Conservation (phyloP, 2,113 vertebrate species). For the Dasypus novemcinctus region DNA sequence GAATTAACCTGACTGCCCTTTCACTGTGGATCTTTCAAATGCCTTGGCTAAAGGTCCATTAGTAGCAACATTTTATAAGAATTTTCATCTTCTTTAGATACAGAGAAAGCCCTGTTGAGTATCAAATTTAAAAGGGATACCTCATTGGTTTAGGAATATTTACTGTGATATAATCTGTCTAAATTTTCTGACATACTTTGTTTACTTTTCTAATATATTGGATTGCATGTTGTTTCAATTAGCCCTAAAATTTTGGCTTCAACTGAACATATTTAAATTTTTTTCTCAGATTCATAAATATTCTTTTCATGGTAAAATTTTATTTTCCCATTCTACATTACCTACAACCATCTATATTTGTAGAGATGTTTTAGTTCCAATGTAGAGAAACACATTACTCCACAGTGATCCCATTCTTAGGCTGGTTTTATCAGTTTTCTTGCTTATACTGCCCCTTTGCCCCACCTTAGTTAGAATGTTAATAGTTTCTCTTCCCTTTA, state of each 20-base stretch:
- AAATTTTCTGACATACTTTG: background rate
- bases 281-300: background rate
- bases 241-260: background rate
- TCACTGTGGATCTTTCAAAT: background rate
- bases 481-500: background rate
- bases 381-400: background rate
- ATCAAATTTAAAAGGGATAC: background rate
- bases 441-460: background rate
- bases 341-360: background rate
- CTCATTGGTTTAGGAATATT: background rate
- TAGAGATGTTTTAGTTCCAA: background rate
- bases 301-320: background rate
- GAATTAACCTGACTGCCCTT: background rate
- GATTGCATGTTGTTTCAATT: background rate
- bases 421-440: background rate
- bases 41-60: background rate
- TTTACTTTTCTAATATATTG: conserved; percentile 14
- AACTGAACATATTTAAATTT: background rate
- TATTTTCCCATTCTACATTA: background rate
- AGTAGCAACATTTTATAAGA: background rate
- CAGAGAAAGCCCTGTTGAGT: conserved; percentile 12
- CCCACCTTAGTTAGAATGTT: background rate
- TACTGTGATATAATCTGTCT: background rate
- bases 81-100: background rate
- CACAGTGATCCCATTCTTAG: background rate